A percentile compares a stretch with the other conserved stretches of the same genome.
These are phyloP conservation scores for Anomalospiza imberbis DNA, from an alignment of 2,797 vertebrate genomes.

Conservation along the genomic window DNA sequence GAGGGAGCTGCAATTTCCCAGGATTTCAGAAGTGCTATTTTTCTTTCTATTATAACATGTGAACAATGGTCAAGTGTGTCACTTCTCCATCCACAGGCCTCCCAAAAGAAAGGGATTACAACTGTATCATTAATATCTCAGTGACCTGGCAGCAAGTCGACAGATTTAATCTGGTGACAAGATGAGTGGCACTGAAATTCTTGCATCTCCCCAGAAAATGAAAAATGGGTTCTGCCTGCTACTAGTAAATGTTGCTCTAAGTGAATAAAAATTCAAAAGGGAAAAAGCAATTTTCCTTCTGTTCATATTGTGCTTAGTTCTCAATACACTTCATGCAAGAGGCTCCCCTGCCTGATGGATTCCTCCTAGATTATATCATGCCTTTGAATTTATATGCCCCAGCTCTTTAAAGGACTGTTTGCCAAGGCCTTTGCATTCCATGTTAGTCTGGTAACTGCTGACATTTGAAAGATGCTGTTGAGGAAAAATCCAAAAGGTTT, in stretches of 20 bases:
- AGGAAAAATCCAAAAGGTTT: conserved; percentile 40
- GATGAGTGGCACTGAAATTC: conserved; percentile 55
- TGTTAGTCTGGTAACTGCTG: conserved; percentile 53
- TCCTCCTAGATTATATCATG: conserved; percentile 64
- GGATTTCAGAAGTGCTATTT: neutral
- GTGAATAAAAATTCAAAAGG: conserved; percentile 69
- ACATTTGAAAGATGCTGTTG: conserved; percentile 59
- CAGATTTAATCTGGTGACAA: conserved; percentile 59
- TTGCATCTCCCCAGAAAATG: conserved; percentile 38
- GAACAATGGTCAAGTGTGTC: conserved; percentile 35
- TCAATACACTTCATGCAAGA: conserved; percentile 60
- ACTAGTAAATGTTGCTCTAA: conserved; percentile 64
- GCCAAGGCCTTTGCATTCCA: conserved; percentile 21
- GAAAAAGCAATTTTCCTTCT: conserved; percentile 68
- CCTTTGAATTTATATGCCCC: conserved; percentile 44
- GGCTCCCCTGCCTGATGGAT: conserved; percentile 53
- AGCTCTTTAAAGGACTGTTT: conserved; percentile 51
- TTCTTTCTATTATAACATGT: neutral
- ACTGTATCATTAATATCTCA: conserved; percentile 42
- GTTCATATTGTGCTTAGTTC: conserved; percentile 56
- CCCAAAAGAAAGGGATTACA: conserved; percentile 26
- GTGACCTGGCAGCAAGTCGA: neutral
- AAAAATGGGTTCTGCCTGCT: conserved; percentile 48
- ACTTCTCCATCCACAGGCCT: neutral
- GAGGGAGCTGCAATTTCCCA: neutral